Evolutionary conservation across 2,797 vertebrate species (phyloP), one percentile per base, ranked within the genome.

Genomic region (Emys orbicularis): DNA sequence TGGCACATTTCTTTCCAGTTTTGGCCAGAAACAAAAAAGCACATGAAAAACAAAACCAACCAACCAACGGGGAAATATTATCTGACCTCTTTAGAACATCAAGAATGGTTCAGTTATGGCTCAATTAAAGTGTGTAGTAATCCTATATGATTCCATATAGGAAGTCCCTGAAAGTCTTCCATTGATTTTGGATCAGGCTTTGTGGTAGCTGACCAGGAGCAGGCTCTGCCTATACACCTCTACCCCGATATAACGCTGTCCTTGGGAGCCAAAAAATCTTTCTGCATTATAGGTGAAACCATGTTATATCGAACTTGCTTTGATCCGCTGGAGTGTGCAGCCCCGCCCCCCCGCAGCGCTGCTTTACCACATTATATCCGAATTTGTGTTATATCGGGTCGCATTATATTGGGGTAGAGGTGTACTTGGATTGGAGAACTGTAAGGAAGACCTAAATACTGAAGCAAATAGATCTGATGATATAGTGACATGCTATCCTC

Each of bases 11-110:
- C 61, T 65, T 65, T 65, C 34, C 34, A n/a, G 31, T 65, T 31
- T 65, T 65, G 34, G 61, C 34, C 61, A 65, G 34, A 65, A 65
- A 8, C 29, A 65, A n/a, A 65, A 65, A 65, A 34, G 61, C 34
- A 65, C 34, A n/a, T n/a, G 34, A 65, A n/a, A 65, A 65, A 59
- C 25, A 59, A 31, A 61, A 65, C 34, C 34, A 65, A n/a, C 31
- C 34, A 65, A 65, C 15, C 6, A 19, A 65, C 2, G 15, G 61
- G 61, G 16, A 34, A 34, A 19, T 18, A 65, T 65, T 81, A 61
- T 27, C 54, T 54, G 19, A 81, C 6, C 61, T 81, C 37, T 9
- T 0, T 0, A 47, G n/a, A 0, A 25, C 54, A 72, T 77, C 41
- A 16, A 27, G 11, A 79, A 68, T 56, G 61, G 8, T 65, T 49